Evolutionary conservation across 2,888 invertebrate species (phyloP).

Genomic region (Mactromeris polynyma): DNA sequence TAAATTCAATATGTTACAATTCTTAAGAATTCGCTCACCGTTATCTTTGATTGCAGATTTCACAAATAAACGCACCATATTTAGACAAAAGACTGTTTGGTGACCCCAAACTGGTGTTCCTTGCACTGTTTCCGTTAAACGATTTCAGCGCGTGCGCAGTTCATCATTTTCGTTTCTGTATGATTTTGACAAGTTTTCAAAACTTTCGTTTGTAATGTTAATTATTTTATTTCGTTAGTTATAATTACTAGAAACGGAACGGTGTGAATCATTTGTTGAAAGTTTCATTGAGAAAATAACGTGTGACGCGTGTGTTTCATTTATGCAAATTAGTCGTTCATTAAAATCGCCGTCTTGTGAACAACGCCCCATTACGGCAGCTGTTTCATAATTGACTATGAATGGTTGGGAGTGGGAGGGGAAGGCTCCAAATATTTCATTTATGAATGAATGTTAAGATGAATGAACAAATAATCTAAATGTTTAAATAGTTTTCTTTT

Average conservation of each 20-base stretch:
- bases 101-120: conserved; percentile 24
- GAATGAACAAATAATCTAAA: too few relatives aligned
- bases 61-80: conserved; percentile 16
- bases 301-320: background rate
- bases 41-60: conserved; percentile 16
- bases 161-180: conserved; percentile 42
- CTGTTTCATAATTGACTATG: background rate
- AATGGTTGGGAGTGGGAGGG: background rate
- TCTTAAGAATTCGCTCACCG: conserved; percentile 21
- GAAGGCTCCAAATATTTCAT: background rate
- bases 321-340: conserved; percentile 10
- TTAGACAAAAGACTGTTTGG: conserved; percentile 14
- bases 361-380: conserved; percentile 1
- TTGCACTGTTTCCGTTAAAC: conserved; percentile 2
- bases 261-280: background rate
- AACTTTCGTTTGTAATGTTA: conserved; percentile 29
- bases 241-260: background rate
- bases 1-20: conserved; percentile 52
- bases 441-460: background rate
- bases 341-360: background rate
- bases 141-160: conserved; percentile 38
- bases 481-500: too few relatives aligned
- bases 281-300: conserved; percentile 7
- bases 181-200: conserved; percentile 38
- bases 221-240: background rate